Evolutionary conservation across 2,888 invertebrate genomes (phyloP).

Genomic region (Andricus quercusramuli): DNA sequence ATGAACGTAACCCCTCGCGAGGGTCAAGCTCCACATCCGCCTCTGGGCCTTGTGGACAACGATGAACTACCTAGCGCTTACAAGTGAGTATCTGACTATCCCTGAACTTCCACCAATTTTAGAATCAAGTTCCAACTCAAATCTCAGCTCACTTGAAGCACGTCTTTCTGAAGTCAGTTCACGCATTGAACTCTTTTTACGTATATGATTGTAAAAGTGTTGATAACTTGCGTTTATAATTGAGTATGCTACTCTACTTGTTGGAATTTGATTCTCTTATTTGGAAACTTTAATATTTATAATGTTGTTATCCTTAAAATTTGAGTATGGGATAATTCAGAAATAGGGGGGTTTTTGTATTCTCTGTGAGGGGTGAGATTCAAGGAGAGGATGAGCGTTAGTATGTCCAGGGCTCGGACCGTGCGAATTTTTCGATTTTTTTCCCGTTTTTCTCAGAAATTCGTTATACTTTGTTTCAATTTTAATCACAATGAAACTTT

Average conservation of each 20-base stretch:
- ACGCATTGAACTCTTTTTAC: too few species aligned
- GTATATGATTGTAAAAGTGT: too few species aligned
- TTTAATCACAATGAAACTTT: too few species aligned
- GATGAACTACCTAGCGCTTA: conserved; percentile 91
- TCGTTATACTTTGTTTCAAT: too few species aligned
- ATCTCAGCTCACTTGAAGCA: not conserved
- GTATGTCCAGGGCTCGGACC: conserved; percentile 24
- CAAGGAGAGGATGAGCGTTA: not conserved
- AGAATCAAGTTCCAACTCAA: not conserved
- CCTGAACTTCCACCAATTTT: not conserved
- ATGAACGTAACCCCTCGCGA: conserved; percentile 90
- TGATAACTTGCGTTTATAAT: too few species aligned
- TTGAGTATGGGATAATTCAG: not conserved
- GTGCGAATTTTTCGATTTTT: too few species aligned
- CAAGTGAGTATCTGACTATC: conserved; percentile 84
- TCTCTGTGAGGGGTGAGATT: not conserved
- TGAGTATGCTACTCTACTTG: not conserved
- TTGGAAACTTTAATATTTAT: not conserved
- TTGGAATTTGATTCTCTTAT: not conserved
- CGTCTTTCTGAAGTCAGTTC: too few species aligned
- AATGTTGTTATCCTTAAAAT: not conserved
- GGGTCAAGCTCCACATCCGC: conserved; percentile 86
- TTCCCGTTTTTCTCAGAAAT: too few species aligned
- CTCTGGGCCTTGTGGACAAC: conserved; percentile 90
- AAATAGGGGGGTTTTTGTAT: not conserved